Base-by-base conservation (phyloP, 2,113 vertebrate genomes). In the Prionailurus bengalensis region DNA sequence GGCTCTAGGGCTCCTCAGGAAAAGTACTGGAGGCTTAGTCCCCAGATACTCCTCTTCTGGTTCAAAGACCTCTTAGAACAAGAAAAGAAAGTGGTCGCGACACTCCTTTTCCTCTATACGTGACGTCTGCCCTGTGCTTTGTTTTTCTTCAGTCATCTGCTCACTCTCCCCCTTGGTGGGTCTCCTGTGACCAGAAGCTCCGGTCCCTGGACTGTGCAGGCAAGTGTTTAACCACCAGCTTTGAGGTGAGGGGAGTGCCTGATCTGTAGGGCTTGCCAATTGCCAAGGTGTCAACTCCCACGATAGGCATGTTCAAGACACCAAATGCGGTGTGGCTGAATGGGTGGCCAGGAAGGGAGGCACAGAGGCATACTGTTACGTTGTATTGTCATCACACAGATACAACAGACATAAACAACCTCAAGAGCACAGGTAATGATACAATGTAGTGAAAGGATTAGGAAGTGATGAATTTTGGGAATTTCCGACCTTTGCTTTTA, bases 401-500 rank as follows among this genome's bases (percentile, higher is more conserved):
- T 7, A 45, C 31, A n/a, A 42, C 5, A 51, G 95, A 61, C 3
- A 0, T n/a, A 31, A 89, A 68, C 27, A 33, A 33, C 48, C n/a
- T 7, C 83, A 82, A 68, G 36, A 65, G 14, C 13, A 58, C 6
- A 58, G 45, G 17, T 33, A 68, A 45, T 51, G 58, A 94, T 58
- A 68, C 78, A 82, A 82, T 4, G 10, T 1, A n/a, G 29, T 39
- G 25, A 87, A 95, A 61, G 84, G 63, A 86, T 48, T 33, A 80
- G 63, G 29, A 92, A 80, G 48, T 65, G 39, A 76, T 80, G 6
- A 9, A 12, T 58, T 80, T 66, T 76, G 53, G 88, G 15, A 61
- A 70, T 74, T 74, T 96, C 61, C n/a, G 51, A 39, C 12, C 61
- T 70, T 94, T 95, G 66, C 10, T 89, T 94, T 93, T 91, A 39